Base-by-base conservation (phyloP, 2,797 vertebrate genomes). In the Sebastes nivosus region DNA sequence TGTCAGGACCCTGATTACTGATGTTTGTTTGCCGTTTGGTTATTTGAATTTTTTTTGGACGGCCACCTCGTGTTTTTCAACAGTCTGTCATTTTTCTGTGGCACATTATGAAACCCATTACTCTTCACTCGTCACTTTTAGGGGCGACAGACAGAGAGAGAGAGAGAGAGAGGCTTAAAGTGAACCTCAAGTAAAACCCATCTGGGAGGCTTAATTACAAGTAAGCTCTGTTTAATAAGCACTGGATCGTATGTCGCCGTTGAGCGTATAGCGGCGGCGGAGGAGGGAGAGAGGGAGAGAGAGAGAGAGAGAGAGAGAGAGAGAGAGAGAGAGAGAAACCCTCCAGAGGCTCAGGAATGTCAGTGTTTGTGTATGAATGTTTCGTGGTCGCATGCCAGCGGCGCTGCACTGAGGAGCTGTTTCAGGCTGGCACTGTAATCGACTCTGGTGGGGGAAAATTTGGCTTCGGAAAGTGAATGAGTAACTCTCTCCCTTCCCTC, bases 181-280 rank as follows among this genome's bases (percentile, higher is more conserved):
- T 57, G 80, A 92, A 93, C 85, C 84, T 88, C 80, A 68, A 81
- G 88, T 77, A 83, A 85, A 92, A 86, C 83, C 88, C 87, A 85
- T 91, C 88, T 84, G 91, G 84, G 87, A 92, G 81, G 85, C 88
- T 92, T 93, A 91, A 93, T 94, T 92, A 93, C 86, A 84, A 90
- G 83, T 93, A 91, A 93, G 91, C 92, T 93, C 86, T 85, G 85
- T 93, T 93, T 94, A 93, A 94, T 93, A 93, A 92, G 91, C 75
- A 79, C 77, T 80, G 88, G 93, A 89, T 94, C 91, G 66, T 69
- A 75, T 91, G 78, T 93, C 89, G 79, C 46, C 30, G 70, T 70
- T 71, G 57, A 72, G 86, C 70, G n/a, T 77, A 71, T 63, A 50
- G 86, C 85, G 74, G 67, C 5, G 36, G 0, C 5, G 36, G 12